phyloP scores from a whole-genome alignment of 2,888 invertebrate genomes.

The Acanthopleura granulata region DNA sequence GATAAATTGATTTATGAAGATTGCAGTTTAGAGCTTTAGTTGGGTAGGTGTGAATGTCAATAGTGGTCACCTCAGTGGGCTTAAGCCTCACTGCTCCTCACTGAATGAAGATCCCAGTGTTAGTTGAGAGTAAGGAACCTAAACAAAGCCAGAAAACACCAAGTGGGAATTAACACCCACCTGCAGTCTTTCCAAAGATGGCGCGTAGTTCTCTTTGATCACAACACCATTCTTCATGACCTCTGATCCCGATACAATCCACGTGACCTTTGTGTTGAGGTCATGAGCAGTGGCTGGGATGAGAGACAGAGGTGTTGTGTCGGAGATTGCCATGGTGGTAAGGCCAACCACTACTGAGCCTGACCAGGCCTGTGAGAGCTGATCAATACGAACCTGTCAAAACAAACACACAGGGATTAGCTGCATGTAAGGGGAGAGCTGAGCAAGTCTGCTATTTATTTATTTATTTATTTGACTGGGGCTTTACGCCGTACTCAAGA shows the following conservation, averaged over 20 bases:
- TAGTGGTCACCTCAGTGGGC: too few species aligned
- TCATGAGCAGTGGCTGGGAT: slow-evolving; percentile 62
- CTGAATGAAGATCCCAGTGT: too few species aligned
- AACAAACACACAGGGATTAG: too few species aligned
- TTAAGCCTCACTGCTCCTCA: too few species aligned
- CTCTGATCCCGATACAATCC: slow-evolving; percentile 75
- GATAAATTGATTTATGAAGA: too few species aligned
- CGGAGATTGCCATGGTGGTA: slow-evolving; percentile 80
- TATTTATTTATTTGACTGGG: too few species aligned
- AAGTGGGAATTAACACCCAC: slow-evolving; percentile 63
- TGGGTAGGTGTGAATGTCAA: too few species aligned
- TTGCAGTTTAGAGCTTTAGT: too few species aligned
- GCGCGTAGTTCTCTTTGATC: slow-evolving; percentile 79
- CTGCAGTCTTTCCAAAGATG: slow-evolving; percentile 84
- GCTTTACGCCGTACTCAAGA: too few species aligned
- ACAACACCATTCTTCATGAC: slow-evolving; percentile 78
- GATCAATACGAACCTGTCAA: slow-evolving; percentile 78
- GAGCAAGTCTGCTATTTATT: too few species aligned
- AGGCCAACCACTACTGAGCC: slow-evolving; percentile 92
- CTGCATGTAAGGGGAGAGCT: too few species aligned
- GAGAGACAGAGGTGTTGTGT: slow-evolving; percentile 73
- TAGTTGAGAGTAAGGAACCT: background rate
- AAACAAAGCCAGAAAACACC: background rate
- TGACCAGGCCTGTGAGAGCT: slow-evolving; percentile 91
- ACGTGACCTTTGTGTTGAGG: slow-evolving; percentile 62